Conservation (phyloP, 2,113 vertebrate genomes). For the Percina caprodes region DNA sequence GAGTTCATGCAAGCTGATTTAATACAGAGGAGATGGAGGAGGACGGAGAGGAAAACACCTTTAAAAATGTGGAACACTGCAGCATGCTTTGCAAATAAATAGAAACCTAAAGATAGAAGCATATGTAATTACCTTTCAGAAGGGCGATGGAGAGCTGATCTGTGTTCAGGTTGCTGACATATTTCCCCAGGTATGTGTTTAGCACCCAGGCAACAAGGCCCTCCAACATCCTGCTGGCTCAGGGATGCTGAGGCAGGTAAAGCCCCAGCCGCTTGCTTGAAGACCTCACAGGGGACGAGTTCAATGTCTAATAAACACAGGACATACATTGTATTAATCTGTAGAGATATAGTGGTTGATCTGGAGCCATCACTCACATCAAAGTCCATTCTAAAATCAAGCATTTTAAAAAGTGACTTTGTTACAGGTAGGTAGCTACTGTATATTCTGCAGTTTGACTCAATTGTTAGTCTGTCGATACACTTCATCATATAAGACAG, state of each 20-base stretch:
- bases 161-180: conserved; percentile 98
- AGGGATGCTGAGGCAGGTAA: conserved; percentile 38
- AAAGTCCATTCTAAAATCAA: neutral
- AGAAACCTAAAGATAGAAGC: neutral
- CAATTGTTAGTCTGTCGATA: no score
- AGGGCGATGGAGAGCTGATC: conserved; percentile 98
- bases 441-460: neutral
- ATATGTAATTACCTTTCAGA: conserved; percentile 89
- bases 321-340: neutral
- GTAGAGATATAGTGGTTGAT: neutral
- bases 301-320: conserved; percentile 6
- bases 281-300: neutral
- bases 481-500: neutral
- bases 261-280: neutral
- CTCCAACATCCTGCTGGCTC: conserved; percentile 94
- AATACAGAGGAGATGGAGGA: neutral
- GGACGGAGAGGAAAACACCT: neutral
- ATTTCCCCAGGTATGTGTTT: conserved; percentile 98
- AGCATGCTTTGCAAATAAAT: neutral
- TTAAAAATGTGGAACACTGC: neutral
- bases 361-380: neutral
- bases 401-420: neutral
- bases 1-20: neutral
- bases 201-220: conserved; percentile 98
- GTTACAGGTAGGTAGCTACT: neutral